Conservation (phyloP, 2,888 invertebrate genomes). For the Stenchaetothrips biformis region DNA sequence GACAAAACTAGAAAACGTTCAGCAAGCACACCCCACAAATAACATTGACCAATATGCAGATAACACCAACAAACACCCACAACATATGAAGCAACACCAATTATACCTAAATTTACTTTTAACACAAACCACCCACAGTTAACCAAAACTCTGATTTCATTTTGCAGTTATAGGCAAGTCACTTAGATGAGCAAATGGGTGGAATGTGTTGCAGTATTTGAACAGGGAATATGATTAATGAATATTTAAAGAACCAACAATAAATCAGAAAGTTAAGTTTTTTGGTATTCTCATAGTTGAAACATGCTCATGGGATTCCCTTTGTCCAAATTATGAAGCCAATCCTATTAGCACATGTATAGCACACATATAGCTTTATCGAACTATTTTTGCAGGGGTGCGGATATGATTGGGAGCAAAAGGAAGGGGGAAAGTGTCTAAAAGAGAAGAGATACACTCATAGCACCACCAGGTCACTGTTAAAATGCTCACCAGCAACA, state of each 20-base stretch:
- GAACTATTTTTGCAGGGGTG: slow-evolving; percentile 13
- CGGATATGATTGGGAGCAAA: neutral
- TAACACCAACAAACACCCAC: neutral
- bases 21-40: slow-evolving; percentile 15
- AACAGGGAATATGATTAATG: neutral
- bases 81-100: neutral
- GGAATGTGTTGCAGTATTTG: neutral
- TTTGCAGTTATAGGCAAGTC: too few species aligned
- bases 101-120: neutral
- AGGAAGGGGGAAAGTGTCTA: neutral
- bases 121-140: neutral
- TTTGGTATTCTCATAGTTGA: neutral
- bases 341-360: slow-evolving; percentile 8
- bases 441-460: too few species aligned
- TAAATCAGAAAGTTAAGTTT: neutral
- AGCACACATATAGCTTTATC: slow-evolving; percentile 6
- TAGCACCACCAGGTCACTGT: too few species aligned
- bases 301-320: neutral
- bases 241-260: neutral
- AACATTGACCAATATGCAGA: slow-evolving; percentile 11
- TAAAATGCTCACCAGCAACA: too few species aligned
- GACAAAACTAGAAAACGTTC: neutral
- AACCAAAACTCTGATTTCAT: neutral
- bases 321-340: neutral
- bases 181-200: neutral